A percentile compares a stretch with the other conserved stretches of the same genome.
Evolutionary conservation across 2,113 vertebrate species (phyloP).

Genomic region (Eolophus roseicapilla): DNA sequence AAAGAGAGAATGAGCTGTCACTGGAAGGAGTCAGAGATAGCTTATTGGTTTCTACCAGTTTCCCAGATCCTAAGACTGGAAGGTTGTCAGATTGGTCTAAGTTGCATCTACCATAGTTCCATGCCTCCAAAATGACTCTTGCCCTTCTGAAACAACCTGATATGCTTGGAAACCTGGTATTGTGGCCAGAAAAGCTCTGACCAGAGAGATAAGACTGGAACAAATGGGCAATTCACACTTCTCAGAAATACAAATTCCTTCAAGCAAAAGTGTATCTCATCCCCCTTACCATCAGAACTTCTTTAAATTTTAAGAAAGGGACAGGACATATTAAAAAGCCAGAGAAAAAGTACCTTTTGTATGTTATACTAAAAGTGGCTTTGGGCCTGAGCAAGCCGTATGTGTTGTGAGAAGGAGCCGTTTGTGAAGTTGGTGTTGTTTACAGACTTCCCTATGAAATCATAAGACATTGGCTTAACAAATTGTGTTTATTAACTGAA

Average conservation of each 20-base stretch:
- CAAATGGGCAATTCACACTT: not conserved
- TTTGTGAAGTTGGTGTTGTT: not conserved
- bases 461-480: not conserved
- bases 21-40: conserved; percentile 14
- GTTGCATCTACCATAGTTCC: not conserved
- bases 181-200: not conserved
- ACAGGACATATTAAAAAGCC: not conserved
- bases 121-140: not conserved
- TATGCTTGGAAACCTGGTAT: not conserved
- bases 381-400: not conserved
- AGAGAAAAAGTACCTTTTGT: not conserved
- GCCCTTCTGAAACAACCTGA: not conserved
- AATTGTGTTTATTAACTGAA: not conserved
- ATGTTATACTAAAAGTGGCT: not conserved
- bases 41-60: conserved; percentile 15
- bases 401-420: fast-evolving
- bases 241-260: not conserved
- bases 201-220: not conserved
- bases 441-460: not conserved
- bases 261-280: not conserved
- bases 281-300: not conserved
- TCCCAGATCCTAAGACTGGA: not conserved
- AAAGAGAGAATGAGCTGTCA: conserved; percentile 43
- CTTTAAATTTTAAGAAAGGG: not conserved
- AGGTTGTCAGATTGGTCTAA: not conserved